These are phyloP conservation scores for Pseudococcus jackbeardsleyi DNA, from an alignment of 2,888 invertebrate species.

Conservation along the genomic window DNA sequence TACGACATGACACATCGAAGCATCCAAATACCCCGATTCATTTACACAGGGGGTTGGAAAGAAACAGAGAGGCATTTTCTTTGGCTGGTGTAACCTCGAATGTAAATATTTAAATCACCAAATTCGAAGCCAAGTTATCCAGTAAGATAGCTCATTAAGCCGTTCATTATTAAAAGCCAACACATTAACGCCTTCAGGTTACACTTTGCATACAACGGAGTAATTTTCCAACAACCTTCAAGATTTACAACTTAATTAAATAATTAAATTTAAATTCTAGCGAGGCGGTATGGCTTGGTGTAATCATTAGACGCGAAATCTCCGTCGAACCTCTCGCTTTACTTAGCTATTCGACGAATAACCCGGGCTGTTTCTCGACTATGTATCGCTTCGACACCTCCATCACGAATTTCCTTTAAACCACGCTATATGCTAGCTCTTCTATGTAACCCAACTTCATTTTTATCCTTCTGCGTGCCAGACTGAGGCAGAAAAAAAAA, in stretches of 20 bases:
- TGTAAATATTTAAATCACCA: conserved; percentile 17
- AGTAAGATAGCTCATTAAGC: conserved; percentile 23
- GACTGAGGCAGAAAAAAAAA: neutral
- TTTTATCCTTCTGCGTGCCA: neutral
- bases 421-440: neutral
- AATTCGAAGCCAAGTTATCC: conserved; percentile 37
- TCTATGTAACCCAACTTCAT: neutral
- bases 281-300: neutral
- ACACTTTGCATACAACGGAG: conserved; percentile 22
- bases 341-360: neutral
- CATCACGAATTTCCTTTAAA: neutral
- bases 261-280: conserved; percentile 31
- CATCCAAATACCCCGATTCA: too few relatives aligned
- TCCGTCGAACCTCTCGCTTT: neutral
- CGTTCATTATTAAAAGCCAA: conserved; percentile 43
- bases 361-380: neutral
- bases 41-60: too few relatives aligned
- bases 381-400: neutral
- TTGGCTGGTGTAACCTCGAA: neutral
- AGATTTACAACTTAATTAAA: conserved; percentile 42
- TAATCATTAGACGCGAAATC: conserved; percentile 24
- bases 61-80: neutral
- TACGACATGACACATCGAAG: too few relatives aligned
- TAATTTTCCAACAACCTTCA: conserved; percentile 8
- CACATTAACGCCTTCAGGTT: conserved; percentile 26